phyloP scores from a whole-genome alignment of 2,113 vertebrate genomes.

The Gallinago jamesoni region DNA sequence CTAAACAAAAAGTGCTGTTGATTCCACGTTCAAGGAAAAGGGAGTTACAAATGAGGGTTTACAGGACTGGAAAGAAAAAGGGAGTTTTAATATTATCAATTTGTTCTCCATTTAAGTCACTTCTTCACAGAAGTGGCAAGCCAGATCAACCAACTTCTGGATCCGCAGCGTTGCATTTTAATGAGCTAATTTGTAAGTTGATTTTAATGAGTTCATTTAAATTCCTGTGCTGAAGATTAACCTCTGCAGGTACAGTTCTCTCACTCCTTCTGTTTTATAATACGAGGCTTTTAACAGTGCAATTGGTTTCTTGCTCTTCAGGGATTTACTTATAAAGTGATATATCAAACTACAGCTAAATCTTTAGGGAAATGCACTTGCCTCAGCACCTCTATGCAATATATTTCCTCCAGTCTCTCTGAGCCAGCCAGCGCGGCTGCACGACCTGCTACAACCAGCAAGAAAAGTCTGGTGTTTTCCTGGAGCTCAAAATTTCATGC shows the following conservation, averaged over 20 bases:
- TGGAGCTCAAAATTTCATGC: background rate
- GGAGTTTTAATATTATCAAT: background rate
- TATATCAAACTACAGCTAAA: conserved; percentile 6
- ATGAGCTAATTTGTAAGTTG: conserved; percentile 59
- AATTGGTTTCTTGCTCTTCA: background rate
- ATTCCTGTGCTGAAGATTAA: conserved; percentile 64
- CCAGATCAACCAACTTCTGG: conserved; percentile 27
- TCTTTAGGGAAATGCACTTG: background rate
- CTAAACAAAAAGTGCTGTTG: background rate
- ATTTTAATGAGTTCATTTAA: conserved; percentile 69
- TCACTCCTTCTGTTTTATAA: conserved; percentile 17
- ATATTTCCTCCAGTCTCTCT: background rate
- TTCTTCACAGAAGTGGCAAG: conserved; percentile 14
- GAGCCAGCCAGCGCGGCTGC: background rate
- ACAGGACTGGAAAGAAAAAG: background rate
- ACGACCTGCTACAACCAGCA: background rate
- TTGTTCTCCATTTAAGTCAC: background rate
- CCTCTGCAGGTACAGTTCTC: conserved; percentile 57
- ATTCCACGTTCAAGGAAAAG: background rate
- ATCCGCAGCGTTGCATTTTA: background rate
- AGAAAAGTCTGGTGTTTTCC: background rate
- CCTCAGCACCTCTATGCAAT: background rate
- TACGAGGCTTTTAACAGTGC: conserved; percentile 25
- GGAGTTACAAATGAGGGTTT: background rate
- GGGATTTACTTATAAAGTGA: conserved; percentile 36